Conservation (phyloP, 2,888 invertebrate species). For the Cephus runcator region DNA sequence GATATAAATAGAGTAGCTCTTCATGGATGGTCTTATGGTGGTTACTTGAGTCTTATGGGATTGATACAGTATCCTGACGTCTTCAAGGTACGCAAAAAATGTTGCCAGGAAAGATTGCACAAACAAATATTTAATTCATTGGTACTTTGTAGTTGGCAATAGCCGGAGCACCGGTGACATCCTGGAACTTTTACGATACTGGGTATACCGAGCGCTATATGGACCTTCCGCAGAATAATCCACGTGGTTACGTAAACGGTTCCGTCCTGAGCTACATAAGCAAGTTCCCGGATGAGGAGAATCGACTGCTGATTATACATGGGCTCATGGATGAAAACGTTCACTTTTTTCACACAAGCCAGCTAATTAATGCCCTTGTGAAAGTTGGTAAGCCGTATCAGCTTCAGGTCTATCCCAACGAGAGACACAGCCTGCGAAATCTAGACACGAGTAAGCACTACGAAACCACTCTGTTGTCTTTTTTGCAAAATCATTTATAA, state of each 20-base stretch:
- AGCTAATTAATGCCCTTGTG: conserved; percentile 88
- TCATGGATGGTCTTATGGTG: conserved; percentile 99
- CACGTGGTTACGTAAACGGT: conserved; percentile 83
- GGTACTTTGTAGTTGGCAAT: conserved; percentile 74
- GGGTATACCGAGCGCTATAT: conserved; percentile 99
- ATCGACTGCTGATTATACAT: conserved; percentile 93
- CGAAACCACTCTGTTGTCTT: conserved; percentile 92
- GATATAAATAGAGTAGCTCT: conserved; percentile 94
- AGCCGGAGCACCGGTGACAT: conserved; percentile 97
- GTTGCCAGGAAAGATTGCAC: background rate
- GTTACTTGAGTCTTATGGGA: conserved; percentile 95
- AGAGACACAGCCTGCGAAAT: conserved; percentile 94
- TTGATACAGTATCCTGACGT: conserved; percentile 91
- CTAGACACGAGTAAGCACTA: conserved; percentile 96
- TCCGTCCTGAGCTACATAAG: conserved; percentile 87
- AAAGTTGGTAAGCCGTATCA: conserved; percentile 97
- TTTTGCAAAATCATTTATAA: conserved; percentile 84
- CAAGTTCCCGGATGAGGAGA: conserved; percentile 92
- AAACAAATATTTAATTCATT: background rate
- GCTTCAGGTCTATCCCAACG: conserved; percentile 94
- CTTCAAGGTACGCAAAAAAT: conserved; percentile 77
- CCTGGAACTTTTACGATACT: conserved; percentile 97
- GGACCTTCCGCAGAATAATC: conserved; percentile 84
- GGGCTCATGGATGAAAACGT: conserved; percentile 99
- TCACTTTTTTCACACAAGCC: conserved; percentile 96